Base-by-base conservation (phyloP, 2,113 vertebrate genomes). In the Lichenostomus cassidix region DNA sequence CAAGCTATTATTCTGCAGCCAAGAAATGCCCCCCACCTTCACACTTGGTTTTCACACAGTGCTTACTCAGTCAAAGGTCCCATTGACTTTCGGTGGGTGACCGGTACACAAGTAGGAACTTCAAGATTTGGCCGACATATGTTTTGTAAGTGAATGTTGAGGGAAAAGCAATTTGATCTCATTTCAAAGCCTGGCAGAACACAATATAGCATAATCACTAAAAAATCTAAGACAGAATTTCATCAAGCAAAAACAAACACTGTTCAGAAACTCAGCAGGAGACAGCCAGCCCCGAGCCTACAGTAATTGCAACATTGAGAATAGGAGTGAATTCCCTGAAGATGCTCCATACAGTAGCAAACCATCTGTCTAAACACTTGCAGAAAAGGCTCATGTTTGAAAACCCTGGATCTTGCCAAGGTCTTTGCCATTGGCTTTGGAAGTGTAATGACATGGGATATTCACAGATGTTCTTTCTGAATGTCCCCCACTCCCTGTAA, bases 311-410 rank as follows among this genome's bases (percentile, higher is more conserved):
- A 92, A 95, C 3, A 15, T 11, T 90, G 94, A 96, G 94, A 95
- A 96, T 92, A 92, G 81, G 91, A 94, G 84, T 87, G 92, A 96
- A 96, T 96, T 96, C 95, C 96, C 95, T 55, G 69, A 97, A 96
- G 94, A 96, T 87, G 95, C 78, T 94, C 89, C 56, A 77, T 94
- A 96, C 96, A 96, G 96, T 96, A 96, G 96, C 96, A 94, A 96
- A 94, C 89, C 96, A 96, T 97, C 96, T 97, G 96, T 97, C 92
- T 76, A 96, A 97, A 97, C 92, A 96, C 89, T 96, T 86, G 50
- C 91, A 80, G 83, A 94, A 94, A 94, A 95, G 84, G 56, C 31
- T 94, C 55, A 64, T 46, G 96, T 91, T 95, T 95, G 96, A 94
- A 95, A 97, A 92, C 27, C 55, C 53, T 75, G 63, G 28, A 80